A percentile compares a stretch with the other conserved stretches of the same genome.
These are phyloP conservation scores for Lasioglossum baleicum DNA, from an alignment of 1,140 invertebrate genomes.

Conservation along the genomic window DNA sequence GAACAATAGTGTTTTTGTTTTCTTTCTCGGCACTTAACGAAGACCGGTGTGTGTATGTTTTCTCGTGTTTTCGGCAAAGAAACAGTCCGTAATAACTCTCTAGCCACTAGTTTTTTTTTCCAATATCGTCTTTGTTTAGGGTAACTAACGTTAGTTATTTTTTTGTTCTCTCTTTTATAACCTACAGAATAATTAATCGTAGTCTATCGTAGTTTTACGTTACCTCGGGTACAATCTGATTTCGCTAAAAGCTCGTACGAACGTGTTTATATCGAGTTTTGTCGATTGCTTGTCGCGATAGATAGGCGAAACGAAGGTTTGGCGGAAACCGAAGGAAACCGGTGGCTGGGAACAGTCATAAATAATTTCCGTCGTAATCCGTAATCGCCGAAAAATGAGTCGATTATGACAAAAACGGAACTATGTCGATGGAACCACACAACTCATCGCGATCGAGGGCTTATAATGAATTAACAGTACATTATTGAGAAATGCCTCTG, in stretches of 20 bases:
- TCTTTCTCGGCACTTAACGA: neutral
- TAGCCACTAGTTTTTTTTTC: neutral
- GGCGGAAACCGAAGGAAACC: neutral
- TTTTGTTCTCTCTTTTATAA: neutral
- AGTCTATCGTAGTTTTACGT: neutral
- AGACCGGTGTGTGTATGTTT: neutral
- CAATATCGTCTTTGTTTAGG: no score
- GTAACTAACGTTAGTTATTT: no score
- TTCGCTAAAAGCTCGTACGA: neutral
- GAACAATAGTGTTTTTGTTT: conserved; percentile 24
- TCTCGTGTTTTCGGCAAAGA: neutral
- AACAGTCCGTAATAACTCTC: conserved; percentile 6
- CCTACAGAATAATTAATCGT: neutral
- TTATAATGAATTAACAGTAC: no score
- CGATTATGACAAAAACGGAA: no score
- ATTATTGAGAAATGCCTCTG: no score
- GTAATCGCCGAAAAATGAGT: no score
- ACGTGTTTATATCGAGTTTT: neutral
- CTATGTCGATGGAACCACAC: no score
- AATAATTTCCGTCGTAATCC: no score
- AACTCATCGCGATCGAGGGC: no score
- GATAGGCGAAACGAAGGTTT: neutral
- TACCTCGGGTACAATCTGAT: neutral
- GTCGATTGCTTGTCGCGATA: conserved; percentile 9
- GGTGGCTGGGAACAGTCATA: neutral